Percentiles rank a stretch among this genome's conserved stretches.
phyloP scores from a whole-genome alignment of 1,140 invertebrate genomes.

The Anadara kagoshimensis region DNA sequence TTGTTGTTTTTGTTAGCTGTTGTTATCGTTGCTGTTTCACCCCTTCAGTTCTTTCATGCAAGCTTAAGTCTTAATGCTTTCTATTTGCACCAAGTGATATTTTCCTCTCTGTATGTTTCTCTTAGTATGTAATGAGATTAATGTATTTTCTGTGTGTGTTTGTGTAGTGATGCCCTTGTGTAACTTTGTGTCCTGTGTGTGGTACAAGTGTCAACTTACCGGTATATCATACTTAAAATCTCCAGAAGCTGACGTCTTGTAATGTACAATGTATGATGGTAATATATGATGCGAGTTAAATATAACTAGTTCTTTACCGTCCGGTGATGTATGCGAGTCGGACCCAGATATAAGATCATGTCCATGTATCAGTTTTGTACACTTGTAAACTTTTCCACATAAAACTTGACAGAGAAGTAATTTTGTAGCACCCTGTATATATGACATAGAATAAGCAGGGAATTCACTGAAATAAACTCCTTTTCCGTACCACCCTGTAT shows the following conservation, averaged over 20 bases:
- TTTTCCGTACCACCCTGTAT: conserved; percentile 62
- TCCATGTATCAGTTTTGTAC: conserved; percentile 59
- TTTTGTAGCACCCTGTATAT: conserved; percentile 54
- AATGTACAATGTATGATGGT: conserved; percentile 65
- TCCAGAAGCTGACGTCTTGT: conserved; percentile 18
- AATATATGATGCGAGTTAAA: conserved; percentile 62
- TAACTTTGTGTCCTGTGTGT: too few relatives aligned
- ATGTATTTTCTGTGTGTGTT: too few relatives aligned
- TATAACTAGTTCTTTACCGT: conserved; percentile 64
- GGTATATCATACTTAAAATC: conserved; percentile 55
- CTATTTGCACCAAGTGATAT: too few relatives aligned
- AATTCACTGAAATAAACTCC: conserved; percentile 70
- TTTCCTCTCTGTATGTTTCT: too few relatives aligned
- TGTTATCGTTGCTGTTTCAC: too few relatives aligned
- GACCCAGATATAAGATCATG: conserved; percentile 46
- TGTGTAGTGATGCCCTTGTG: too few relatives aligned
- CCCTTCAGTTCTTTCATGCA: too few relatives aligned
- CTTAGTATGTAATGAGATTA: too few relatives aligned
- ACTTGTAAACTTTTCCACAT: conserved; percentile 61
- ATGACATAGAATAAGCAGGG: conserved; percentile 60
- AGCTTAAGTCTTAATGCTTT: too few relatives aligned
- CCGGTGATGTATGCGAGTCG: conserved; percentile 65
- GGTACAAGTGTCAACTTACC: neutral
- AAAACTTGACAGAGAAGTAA: conserved; percentile 64
- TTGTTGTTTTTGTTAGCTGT: too few relatives aligned